A percentile compares a stretch with the other conserved stretches of the same genome.
These are phyloP conservation scores for Callyntrura sp. DNA, from an alignment of 2,888 invertebrate species.

Conservation along the genomic window DNA sequence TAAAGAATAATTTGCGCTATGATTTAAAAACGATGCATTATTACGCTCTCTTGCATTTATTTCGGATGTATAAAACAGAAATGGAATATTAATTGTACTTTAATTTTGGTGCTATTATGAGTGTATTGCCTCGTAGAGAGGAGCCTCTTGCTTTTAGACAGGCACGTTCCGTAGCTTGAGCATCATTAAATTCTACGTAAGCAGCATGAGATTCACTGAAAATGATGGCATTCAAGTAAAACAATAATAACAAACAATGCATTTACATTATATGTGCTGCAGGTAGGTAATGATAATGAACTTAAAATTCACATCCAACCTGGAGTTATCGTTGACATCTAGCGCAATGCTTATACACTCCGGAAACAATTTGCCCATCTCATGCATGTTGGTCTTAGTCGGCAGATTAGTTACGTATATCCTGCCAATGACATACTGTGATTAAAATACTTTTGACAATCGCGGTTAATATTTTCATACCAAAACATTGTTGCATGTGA, in stretches of 20 bases:
- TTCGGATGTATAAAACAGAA: neutral
- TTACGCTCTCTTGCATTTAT: neutral
- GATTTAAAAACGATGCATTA: neutral
- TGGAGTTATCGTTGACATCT: constrained; percentile 42
- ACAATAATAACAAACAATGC: too few species aligned
- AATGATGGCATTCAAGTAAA: neutral
- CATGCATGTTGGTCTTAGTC: constrained; percentile 61
- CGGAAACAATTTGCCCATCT: constrained; percentile 63
- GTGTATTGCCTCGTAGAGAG: constrained; percentile 51
- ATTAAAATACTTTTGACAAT: neutral
- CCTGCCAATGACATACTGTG: neutral
- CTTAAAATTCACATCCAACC: constrained; percentile 3
- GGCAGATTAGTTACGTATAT: constrained; percentile 63
- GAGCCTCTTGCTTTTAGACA: constrained; percentile 11
- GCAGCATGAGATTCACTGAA: constrained; percentile 57
- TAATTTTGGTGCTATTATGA: constrained; percentile 60
- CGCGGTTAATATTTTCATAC: neutral
- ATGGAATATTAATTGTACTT: constrained; percentile 12
- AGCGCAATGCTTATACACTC: constrained; percentile 52
- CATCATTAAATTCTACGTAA: constrained; percentile 34
- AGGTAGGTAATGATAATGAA: neutral
- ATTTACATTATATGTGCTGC: neutral
- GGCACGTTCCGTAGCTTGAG: constrained; percentile 12
- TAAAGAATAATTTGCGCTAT: constrained; percentile 26
- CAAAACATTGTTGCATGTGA: too few species aligned